A percentile compares a stretch with the other conserved stretches of the same genome.
Conservation (phyloP, 2,113 vertebrate species). For the Dinomys branickii region DNA sequence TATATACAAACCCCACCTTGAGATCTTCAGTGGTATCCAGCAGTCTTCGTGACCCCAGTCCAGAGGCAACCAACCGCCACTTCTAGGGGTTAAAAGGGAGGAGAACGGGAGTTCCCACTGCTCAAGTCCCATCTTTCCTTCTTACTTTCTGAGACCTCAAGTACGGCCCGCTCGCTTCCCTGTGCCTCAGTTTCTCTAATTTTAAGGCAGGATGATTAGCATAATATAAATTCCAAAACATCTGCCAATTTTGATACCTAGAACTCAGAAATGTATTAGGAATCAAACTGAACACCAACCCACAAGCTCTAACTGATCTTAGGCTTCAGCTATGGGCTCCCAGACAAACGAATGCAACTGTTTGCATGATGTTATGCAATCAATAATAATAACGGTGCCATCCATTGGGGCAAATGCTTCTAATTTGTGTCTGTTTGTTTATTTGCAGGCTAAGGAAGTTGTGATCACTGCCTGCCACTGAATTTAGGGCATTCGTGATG, state of each 20-base stretch:
- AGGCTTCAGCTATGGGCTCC: not conserved
- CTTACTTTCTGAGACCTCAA: not conserved
- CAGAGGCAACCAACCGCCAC: not conserved
- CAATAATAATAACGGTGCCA: slow-evolving; percentile 29
- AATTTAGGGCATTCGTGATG: slow-evolving; percentile 9
- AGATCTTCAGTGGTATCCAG: not conserved
- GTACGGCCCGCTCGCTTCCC: not conserved
- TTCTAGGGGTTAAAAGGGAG: not conserved
- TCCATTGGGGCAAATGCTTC: slow-evolving; percentile 37
- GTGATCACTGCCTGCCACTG: not conserved
- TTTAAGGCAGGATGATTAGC: not conserved
- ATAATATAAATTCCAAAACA: not conserved
- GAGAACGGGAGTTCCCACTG: not conserved
- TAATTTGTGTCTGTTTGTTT: slow-evolving; percentile 76
- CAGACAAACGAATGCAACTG: slow-evolving; percentile 14
- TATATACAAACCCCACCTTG: slow-evolving; percentile 63
- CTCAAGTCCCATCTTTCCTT: not conserved
- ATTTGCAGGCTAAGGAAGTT: slow-evolving; percentile 59
- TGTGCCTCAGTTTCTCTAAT: slow-evolving; percentile 21
- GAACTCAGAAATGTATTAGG: not conserved
- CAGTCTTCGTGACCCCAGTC: not conserved
- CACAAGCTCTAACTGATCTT: not conserved
- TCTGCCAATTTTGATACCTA: not conserved
- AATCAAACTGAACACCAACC: not conserved
- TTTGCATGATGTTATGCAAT: slow-evolving; percentile 66